Evolutionary conservation across 2,797 vertebrate genomes (phyloP).

Genomic region (Trachops cirrhosus): DNA sequence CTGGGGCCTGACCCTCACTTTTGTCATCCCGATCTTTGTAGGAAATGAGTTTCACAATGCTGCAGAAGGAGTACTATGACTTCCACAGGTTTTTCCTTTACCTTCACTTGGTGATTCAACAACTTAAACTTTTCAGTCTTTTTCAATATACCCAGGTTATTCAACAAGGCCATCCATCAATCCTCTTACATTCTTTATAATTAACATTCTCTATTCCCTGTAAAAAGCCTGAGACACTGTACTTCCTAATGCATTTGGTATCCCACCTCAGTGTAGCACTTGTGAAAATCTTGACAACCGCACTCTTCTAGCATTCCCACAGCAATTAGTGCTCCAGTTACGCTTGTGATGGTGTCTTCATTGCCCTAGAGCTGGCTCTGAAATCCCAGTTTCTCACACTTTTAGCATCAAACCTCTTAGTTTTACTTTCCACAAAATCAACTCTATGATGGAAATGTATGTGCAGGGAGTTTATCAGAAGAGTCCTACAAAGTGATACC

Average conservation of each 20-base stretch:
- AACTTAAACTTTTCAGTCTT: slow-evolving; percentile 4
- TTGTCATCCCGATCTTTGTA: not conserved
- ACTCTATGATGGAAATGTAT: not conserved
- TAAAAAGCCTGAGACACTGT: not conserved
- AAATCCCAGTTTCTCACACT: not conserved
- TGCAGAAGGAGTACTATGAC: not conserved
- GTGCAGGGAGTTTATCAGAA: not conserved
- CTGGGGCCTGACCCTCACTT: not conserved
- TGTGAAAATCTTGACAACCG: not conserved
- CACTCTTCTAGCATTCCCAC: not conserved
- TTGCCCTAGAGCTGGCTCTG: not conserved
- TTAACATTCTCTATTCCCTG: not conserved
- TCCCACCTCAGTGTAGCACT: not conserved
- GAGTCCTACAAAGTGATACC: not conserved
- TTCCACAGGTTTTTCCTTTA: not conserved
- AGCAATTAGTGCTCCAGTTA: not conserved
- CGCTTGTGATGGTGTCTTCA: not conserved
- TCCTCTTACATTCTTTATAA: not conserved
- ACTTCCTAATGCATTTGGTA: not conserved
- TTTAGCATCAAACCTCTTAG: not conserved
- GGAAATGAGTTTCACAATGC: not conserved
- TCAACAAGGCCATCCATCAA: not conserved
- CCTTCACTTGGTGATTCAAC: slow-evolving; percentile 4
- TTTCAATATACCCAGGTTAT: not conserved
- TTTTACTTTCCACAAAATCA: not conserved